A percentile compares a stretch with the other conserved stretches of the same genome.
Evolutionary conservation across 2,888 invertebrate genomes (phyloP).

Genomic region (Lycaena phlaeas): DNA sequence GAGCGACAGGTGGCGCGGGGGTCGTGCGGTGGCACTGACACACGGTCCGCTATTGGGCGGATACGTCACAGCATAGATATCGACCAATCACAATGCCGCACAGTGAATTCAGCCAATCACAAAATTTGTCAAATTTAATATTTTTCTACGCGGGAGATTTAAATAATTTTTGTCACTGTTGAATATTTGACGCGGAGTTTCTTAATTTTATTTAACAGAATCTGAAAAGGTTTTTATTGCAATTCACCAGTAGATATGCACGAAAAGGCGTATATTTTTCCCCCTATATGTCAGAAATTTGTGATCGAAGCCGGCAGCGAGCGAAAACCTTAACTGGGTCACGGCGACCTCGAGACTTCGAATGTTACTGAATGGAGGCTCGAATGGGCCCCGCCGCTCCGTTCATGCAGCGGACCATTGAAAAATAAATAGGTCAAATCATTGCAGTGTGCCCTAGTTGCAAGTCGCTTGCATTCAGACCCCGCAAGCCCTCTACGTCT

Average conservation of each 20-base stretch:
- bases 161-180: slow-evolving; percentile 24
- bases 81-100: slow-evolving; percentile 37
- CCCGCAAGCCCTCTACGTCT: slow-evolving; percentile 44
- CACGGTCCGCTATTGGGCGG: slow-evolving; percentile 35
- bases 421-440: slow-evolving; percentile 71
- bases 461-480: slow-evolving; percentile 53
- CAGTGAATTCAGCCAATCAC: slow-evolving; percentile 35
- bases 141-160: slow-evolving; percentile 38
- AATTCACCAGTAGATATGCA: neutral
- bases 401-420: slow-evolving; percentile 66
- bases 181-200: slow-evolving; percentile 20
- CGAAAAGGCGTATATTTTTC: neutral
- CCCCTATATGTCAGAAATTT: neutral
- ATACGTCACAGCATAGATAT: slow-evolving; percentile 23
- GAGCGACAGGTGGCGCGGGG: slow-evolving; percentile 63
- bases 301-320: slow-evolving; percentile 1
- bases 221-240: neutral
- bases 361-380: slow-evolving; percentile 63
- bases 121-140: slow-evolving; percentile 23
- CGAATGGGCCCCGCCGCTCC: slow-evolving; percentile 49
- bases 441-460: slow-evolving; percentile 63
- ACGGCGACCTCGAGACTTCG: slow-evolving; percentile 54
- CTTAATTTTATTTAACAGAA: slow-evolving; percentile 5
- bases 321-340: slow-evolving; percentile 36
- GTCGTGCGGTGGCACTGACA: slow-evolving; percentile 39